Conservation (phyloP, 2,888 invertebrate species). For the Idaea straminata region DNA sequence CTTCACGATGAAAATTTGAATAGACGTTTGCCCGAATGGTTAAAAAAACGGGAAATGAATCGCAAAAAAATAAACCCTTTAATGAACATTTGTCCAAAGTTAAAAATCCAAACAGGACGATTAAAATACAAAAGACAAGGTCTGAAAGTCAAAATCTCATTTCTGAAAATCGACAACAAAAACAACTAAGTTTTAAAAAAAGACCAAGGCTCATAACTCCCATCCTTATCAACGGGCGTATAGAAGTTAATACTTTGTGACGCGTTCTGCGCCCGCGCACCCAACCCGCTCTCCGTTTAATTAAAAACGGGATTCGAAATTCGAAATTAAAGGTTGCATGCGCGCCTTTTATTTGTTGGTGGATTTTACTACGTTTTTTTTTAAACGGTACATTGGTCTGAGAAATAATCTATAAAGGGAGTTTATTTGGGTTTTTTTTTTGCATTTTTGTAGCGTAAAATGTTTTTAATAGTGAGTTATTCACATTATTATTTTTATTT, state of each 20-base stretch:
- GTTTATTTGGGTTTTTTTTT: too few relatives aligned
- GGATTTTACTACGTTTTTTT: conserved; percentile 8
- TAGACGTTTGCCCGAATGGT: too few relatives aligned
- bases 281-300: conserved; percentile 46
- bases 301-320: conserved; percentile 69
- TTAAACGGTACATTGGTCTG: not conserved
- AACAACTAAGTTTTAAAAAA: not conserved
- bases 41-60: too few relatives aligned
- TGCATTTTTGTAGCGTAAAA: too few relatives aligned
- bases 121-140: not conserved
- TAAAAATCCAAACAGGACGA: too few relatives aligned
- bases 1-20: too few relatives aligned
- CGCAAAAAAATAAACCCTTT: too few relatives aligned
- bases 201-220: conserved; percentile 42
- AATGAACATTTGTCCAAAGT: too few relatives aligned
- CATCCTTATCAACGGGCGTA: conserved; percentile 31
- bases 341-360: conserved; percentile 38
- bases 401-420: too few relatives aligned
- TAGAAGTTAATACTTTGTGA: conserved; percentile 60
- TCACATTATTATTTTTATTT: too few relatives aligned
- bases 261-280: conserved; percentile 49
- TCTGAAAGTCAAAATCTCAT: not conserved
- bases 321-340: conserved; percentile 35
- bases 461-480: too few relatives aligned
- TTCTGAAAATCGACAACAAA: too few relatives aligned